These are phyloP conservation scores for Tetrax tetrax DNA, from an alignment of 2,113 vertebrate genomes.

Conservation along the genomic window DNA sequence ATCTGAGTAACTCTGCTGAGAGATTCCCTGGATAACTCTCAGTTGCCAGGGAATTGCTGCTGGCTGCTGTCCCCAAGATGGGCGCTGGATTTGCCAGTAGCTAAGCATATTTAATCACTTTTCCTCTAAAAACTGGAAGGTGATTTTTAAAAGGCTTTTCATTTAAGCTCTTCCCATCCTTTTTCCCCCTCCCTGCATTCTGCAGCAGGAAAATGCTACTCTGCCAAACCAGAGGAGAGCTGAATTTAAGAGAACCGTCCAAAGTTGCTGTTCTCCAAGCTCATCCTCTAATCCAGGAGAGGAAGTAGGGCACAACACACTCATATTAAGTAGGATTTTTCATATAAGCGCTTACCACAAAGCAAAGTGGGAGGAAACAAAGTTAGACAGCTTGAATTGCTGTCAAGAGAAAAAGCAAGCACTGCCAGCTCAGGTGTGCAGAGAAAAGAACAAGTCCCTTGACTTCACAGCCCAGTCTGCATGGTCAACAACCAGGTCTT, in stretches of 20 bases:
- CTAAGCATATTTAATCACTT: background rate
- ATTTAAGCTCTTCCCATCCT: background rate
- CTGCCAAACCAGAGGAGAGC: background rate
- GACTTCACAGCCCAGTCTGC: background rate
- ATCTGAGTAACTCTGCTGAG: background rate
- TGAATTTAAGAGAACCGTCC: background rate
- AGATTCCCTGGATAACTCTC: background rate
- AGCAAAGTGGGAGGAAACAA: background rate
- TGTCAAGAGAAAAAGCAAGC: background rate
- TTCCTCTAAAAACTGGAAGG: background rate
- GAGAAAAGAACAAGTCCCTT: background rate
- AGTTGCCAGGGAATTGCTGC: background rate
- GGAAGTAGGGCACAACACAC: accelerated
- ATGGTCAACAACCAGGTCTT: background rate
- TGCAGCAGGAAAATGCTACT: background rate
- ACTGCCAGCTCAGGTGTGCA: background rate
- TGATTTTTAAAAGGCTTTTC: background rate
- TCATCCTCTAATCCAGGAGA: background rate
- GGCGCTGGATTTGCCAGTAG: background rate
- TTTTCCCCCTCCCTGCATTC: background rate
- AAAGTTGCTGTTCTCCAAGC: background rate
- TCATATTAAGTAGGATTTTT: background rate
- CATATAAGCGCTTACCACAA: background rate
- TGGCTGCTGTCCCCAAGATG: background rate
- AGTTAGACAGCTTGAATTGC: background rate